Base-by-base conservation (phyloP, 2,888 invertebrate species). In the Tholera decimalis region DNA sequence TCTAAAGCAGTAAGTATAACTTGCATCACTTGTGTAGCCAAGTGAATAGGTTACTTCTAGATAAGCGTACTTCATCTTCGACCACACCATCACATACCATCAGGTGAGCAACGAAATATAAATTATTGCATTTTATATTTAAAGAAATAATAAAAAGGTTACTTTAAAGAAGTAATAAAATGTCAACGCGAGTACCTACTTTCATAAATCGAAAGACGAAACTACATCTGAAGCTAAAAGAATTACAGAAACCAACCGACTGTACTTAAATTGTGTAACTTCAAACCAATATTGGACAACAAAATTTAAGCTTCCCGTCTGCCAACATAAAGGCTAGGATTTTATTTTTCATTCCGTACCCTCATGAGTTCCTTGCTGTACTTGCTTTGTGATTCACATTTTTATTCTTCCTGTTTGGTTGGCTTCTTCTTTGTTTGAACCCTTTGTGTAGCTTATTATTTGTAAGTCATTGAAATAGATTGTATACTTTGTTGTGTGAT, bases 201-300 rank as follows among this genome's bases (percentile, higher is more conserved):
- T 24, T 5, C 9, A 20, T 44, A 33, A 26, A 60, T 44, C 20
- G n/a, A 20, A 49, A 59, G 47, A 22, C 22, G 6, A 2, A 6
- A 51, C 22, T 22, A 43, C 73, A 47, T 53, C 46, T 15, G 24
- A 28, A 56, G 3, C 18, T 28, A 15, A 41, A 37, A 46, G 49
- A 43, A 35, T 50, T 22, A 46, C 18, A 59, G 11, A 55, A 53
- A 54, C 69, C 57, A 53, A 41, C 24, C 49, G 18, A 73, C 35
- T 54, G 35, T 50, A 50, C 69, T 39, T 49, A 54, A 15, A 55
- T 55, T 51, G 70, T 63, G 24, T 69, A 61, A 61, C 47, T 75
- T 53, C 37, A 30, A 44, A 72, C 77, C 77, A 72, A 74, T 74
- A 72, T 72, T 72, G 73, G 43, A 64, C 65, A 77, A 49, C 72